phyloP scores from a whole-genome alignment of 1,140 invertebrate species.

The Dufourea novaeangliae region DNA sequence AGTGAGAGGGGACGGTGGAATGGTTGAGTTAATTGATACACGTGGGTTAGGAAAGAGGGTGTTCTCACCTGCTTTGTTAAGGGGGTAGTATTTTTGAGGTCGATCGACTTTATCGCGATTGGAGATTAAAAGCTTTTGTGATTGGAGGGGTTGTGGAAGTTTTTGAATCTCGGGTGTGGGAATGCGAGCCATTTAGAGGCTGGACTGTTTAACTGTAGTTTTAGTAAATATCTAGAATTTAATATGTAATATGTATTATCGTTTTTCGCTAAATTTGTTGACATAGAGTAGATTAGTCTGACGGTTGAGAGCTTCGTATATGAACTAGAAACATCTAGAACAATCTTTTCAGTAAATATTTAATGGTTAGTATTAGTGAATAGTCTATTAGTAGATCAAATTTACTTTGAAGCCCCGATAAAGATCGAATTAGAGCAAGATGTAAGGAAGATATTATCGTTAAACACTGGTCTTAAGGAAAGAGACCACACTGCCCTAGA shows the following conservation, averaged over 20 bases:
- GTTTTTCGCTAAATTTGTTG: no score
- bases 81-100: neutral
- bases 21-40: constrained; percentile 11
- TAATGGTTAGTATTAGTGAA: neutral
- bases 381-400: neutral
- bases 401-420: neutral
- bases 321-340: neutral
- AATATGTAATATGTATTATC: no score
- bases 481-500: neutral
- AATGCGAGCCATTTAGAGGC: no score
- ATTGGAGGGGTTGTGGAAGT: no score
- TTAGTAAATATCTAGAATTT: no score
- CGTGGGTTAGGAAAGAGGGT: neutral
- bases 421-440: neutral
- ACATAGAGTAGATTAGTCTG: no score
- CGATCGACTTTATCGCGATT: neutral
- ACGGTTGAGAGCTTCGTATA: no score
- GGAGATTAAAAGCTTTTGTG: neutral
- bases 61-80: neutral
- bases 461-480: neutral
- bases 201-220: no score
- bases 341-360: neutral
- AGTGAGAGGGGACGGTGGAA: neutral
- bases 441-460: neutral
- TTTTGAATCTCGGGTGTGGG: no score